A percentile compares a stretch with the other conserved stretches of the same genome.
These are phyloP conservation scores for Colaptes auratus DNA, from an alignment of 2,113 vertebrate genomes.

Conservation along the genomic window DNA sequence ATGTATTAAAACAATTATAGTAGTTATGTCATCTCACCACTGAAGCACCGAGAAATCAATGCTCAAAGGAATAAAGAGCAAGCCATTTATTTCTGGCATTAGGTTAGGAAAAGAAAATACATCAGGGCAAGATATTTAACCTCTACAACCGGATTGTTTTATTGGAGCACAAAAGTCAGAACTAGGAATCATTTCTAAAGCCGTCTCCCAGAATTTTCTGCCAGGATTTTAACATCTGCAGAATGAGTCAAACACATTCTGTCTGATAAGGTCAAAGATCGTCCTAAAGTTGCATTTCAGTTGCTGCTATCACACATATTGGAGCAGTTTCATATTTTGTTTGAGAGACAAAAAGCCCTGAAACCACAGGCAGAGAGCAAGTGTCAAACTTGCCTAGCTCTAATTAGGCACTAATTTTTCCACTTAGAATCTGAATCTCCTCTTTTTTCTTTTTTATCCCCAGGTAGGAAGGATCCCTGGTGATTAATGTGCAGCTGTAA, in stretches of 20 bases:
- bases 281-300: conserved; percentile 42
- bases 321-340: conserved; percentile 22
- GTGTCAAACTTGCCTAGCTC: conserved; percentile 48
- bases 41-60: conserved; percentile 16
- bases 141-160: conserved; percentile 14
- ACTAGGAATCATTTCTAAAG: conserved; percentile 19
- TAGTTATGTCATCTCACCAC: conserved; percentile 46
- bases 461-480: neutral
- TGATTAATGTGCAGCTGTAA: conserved; percentile 9
- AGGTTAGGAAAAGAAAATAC: conserved; percentile 33
- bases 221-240: conserved; percentile 49
- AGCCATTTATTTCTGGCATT: conserved; percentile 36
- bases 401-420: conserved; percentile 59
- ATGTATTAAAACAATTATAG: conserved; percentile 59
- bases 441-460: neutral
- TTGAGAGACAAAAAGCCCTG: conserved; percentile 35
- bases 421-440: conserved; percentile 2
- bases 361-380: conserved; percentile 58
- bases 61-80: conserved; percentile 47
- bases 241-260: conserved; percentile 46
- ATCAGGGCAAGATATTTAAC: conserved; percentile 47
- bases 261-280: conserved; percentile 55
- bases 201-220: conserved; percentile 16
- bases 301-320: conserved; percentile 14
- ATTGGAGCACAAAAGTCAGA: conserved; percentile 7